Evolutionary conservation across 2,797 vertebrate genomes (phyloP).

Genomic region (Malacoraja senta): DNA sequence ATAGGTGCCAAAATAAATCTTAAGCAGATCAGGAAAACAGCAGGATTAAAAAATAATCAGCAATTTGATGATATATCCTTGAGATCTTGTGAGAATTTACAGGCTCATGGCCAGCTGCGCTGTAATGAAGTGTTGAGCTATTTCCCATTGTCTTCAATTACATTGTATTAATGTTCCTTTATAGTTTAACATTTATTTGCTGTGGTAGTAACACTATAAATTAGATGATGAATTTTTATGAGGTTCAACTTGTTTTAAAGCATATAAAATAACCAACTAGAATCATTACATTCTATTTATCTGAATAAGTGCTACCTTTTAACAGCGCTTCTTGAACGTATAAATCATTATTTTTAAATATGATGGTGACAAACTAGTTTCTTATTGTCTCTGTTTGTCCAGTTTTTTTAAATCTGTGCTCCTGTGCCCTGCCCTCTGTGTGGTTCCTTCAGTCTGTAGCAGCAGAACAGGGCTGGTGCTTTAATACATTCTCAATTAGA

Average conservation of each 20-base stretch:
- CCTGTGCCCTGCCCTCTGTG: background rate
- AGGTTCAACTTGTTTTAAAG: background rate
- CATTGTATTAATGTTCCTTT: background rate
- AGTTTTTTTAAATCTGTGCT: background rate
- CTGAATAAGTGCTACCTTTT: background rate
- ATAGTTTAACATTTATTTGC: background rate
- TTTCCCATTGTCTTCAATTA: background rate
- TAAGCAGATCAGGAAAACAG: background rate
- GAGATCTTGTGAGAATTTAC: background rate
- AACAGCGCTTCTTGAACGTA: background rate
- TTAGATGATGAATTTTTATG: background rate
- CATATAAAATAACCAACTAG: background rate
- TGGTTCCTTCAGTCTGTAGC: background rate
- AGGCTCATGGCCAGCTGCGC: background rate
- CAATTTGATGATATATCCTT: background rate
- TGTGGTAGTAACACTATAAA: background rate
- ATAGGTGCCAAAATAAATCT: background rate
- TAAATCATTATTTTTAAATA: background rate
- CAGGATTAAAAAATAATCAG: background rate
- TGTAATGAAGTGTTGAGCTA: background rate
- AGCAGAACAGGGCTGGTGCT: background rate
- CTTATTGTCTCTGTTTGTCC: background rate
- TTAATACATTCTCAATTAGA: background rate
- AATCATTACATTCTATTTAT: background rate
- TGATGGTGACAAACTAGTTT: background rate